Base-by-base conservation (phyloP, 2,888 invertebrate genomes). In the Eupithecia vulgata region DNA sequence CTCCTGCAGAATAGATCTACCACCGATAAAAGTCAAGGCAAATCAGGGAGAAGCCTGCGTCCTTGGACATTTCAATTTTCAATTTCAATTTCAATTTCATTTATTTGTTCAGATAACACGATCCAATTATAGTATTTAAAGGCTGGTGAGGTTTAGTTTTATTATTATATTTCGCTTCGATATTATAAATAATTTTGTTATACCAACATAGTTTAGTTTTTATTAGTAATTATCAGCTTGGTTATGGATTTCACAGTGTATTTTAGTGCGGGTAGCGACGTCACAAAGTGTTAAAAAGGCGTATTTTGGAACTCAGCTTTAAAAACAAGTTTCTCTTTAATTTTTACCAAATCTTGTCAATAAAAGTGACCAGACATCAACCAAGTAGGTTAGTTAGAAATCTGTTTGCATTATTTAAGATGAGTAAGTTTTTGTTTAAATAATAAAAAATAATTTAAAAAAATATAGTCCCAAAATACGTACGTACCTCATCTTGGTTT, bases 261-360 rank as follows among this genome's bases (percentile, higher is more conserved):
- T 83, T 52, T 80, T 74, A 62, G 76, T 42, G 80, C 82, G 81
- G 79, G 74, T 80, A 81, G 80, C 77, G 74, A 85, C 83, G 72
- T 75, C 83, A 84, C 83, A 79, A 74, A 57, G 70, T 71, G 57
- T 5, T 25, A 1, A 25, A 25, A 57, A 57, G 21, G 21, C 5
- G 57, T 57, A 25, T 57, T 57, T 12, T 57, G 57, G 21, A 21
- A 21, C 21, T 52, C 2, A 52, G 12, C 12, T 25, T n/a, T 0
- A 12, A 52, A 52, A 52, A 21, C 0, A 25, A 21, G 7, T 21
- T 17, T 52, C 1, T 7, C 7, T 8, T 48, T 1, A 52, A 25
- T 21, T 21, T 10, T 17, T 45, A 17, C 6, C 6, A 17, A 45
- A 45, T 17, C 17, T 45, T 2, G 17, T n/a, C 7, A 45, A 17